Evolutionary conservation across 2,797 vertebrate genomes (phyloP), one percentile per base, ranked within the genome.

Genomic region (Psittacula echo): DNA sequence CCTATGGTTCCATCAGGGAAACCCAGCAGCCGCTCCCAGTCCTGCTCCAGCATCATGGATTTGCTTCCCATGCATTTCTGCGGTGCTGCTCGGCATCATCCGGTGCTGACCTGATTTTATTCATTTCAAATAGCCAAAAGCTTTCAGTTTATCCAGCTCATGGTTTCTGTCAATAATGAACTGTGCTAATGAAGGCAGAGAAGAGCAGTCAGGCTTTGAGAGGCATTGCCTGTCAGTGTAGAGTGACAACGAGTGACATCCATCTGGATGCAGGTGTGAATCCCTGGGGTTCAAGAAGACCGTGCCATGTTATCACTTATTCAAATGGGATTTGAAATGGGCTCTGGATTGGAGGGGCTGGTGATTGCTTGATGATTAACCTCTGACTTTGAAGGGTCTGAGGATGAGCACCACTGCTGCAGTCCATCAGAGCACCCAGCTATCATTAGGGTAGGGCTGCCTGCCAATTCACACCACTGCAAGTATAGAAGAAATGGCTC

Each of bases 281-380:
- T 7, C 32, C 58, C n/a, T 4, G 60, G 15, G 9, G 15, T 3
- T 71, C 23, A 5, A 30, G 48, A 37, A 22, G 23, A 15, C 1
- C 0, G 1, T 26, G 71, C 30, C n/a, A 19, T 22, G 1, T 26
- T 6, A 18, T n/a, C 23, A 0, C 22, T 16, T 22, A 1, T 26
- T 27, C 51, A 37, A 7, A 64, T 0, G 12, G 48, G 44, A 8
- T 20, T 67, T 56, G 64, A 37, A n/a, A 51, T 4, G 30, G 42
- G 14, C 26, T 67, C 71, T 24, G 67, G 24, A 5, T 30, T 16
- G 58, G 34, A 62, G 37, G 11, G 13, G n/a, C 29, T 7, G 44
- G 29, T 16, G 32, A 3, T 34, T 29, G 12, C 9, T 34, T 47
- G 11, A 2, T 22, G 26, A 8, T 21, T 8, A 51, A 60, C 54